Evolutionary conservation across 1,140 invertebrate genomes (phyloP), one percentile per base, ranked within the genome.

Genomic region (Pseudomyrmex pallidus): DNA sequence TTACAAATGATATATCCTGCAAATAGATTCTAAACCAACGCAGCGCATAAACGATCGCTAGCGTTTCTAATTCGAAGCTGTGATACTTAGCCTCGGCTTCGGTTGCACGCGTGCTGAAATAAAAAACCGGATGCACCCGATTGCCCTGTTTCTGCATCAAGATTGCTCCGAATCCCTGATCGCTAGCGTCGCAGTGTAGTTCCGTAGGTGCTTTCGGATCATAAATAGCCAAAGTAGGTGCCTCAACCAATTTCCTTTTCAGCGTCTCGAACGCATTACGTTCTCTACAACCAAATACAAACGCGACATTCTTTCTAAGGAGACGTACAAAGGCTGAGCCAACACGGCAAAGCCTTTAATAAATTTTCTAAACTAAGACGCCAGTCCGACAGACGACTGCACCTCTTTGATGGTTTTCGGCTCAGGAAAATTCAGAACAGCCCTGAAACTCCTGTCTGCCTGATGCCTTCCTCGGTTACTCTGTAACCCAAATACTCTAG

Each of bases 311-410:
- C 59, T 91, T 92, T 48, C 84, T 90, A 61, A 91, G 44, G n/a
- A 92, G 78, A 25, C 88, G 35, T 89, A 91, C 10, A 93, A 66
- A 0, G 90, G 90, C 82, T 74, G 63, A 13, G 90, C 89, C 35
- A 90, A 87, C 10, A 87, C 1, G 0, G 91, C 90, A 67, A 89
- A 92, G 44, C 88, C 80, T 76, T 83, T 62, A 12, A 93, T 83
- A 84, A 94, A 94, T 57, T 89, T 84, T 59, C 90, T 77, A 85
- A 93, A 94, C 82, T 90, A 94, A 22, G 85, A 86, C 5, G 87
- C 70, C 13, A 95, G 78, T 17, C 95, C 94, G 7, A 94, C 73
- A 66, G 95, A 94, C 64, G 85, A 78, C 57, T 91, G 74, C 2
- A 95, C 62, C 22, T 91, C 73, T 52, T 91, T 87, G 17, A 89